A percentile compares a stretch with the other conserved stretches of the same genome.
phyloP scores from a whole-genome alignment of 2,113 vertebrate species.

The Lepisosteus oculatus region DNA sequence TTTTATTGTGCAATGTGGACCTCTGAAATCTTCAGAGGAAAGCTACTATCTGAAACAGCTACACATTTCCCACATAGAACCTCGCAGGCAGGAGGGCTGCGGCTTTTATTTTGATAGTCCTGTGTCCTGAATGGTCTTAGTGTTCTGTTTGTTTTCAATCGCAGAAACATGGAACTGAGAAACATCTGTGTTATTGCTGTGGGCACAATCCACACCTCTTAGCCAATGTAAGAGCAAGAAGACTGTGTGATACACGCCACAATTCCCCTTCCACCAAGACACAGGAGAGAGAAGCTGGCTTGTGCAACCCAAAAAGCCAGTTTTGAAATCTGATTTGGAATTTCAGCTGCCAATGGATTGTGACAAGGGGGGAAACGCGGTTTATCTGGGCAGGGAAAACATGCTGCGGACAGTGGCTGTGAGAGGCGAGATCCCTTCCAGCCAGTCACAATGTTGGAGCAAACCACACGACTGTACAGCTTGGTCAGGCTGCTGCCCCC shows the following conservation, averaged over 20 bases:
- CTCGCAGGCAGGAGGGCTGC: no score
- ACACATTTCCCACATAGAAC: no score
- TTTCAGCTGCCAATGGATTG: background rate
- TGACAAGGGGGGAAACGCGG: background rate
- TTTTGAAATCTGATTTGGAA: background rate
- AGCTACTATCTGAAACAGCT: no score
- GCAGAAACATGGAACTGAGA: background rate
- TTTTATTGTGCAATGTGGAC: no score
- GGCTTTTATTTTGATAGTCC: conserved; percentile 4
- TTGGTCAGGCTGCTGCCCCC: background rate
- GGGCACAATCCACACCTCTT: background rate
- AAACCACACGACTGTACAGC: background rate
- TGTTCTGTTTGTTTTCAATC: conserved; percentile 15
- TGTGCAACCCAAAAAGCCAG: background rate
- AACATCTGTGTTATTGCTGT: conserved; percentile 17
- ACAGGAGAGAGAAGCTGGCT: background rate
- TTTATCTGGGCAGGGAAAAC: background rate
- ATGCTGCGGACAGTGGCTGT: background rate
- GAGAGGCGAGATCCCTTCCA: background rate
- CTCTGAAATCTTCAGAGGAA: no score
- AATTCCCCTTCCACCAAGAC: background rate
- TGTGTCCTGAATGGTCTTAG: conserved; percentile 1
- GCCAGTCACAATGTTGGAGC: background rate
- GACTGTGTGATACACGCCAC: background rate
- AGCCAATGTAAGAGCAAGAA: background rate